Percentiles rank a stretch among this genome's conserved stretches.
These are phyloP conservation scores for Orthosia incerta DNA, from an alignment of 2,888 invertebrate species.

Conservation along the genomic window DNA sequence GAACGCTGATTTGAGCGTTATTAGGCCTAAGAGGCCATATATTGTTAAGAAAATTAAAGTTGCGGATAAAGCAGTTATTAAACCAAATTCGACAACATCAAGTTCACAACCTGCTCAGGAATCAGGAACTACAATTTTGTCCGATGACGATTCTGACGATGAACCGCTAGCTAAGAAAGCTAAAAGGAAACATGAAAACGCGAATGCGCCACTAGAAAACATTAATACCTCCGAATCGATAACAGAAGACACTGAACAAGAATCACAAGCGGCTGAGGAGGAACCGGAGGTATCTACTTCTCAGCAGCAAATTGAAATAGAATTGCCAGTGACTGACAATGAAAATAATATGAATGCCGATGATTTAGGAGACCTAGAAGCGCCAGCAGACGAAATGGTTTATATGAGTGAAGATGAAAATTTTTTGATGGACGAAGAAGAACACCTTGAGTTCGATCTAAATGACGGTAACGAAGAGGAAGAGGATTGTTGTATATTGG, in stretches of 20 bases:
- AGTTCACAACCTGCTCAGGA: not conserved
- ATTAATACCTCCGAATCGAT: not conserved
- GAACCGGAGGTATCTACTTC: not conserved
- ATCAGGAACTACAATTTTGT: slow-evolving; percentile 17
- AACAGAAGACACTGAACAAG: not conserved
- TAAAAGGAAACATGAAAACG: slow-evolving; percentile 68
- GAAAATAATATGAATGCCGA: not conserved
- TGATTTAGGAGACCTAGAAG: not conserved
- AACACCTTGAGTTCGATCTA: slow-evolving; percentile 16
- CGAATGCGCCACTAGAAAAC: slow-evolving; percentile 3
- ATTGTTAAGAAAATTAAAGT: not conserved
- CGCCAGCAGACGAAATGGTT: not conserved
- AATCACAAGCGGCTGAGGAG: not conserved
- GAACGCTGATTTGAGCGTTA: slow-evolving; percentile 13
- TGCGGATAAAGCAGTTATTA: not conserved
- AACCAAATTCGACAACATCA: slow-evolving; percentile 3
- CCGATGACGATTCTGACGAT: slow-evolving; percentile 79
- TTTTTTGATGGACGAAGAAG: slow-evolving; percentile 11
- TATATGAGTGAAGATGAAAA: slow-evolving; percentile 21
- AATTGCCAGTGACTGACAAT: not conserved
- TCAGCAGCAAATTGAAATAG: slow-evolving; percentile 1
- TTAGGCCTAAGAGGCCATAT: not conserved
- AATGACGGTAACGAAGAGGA: slow-evolving; percentile 27
- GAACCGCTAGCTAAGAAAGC: slow-evolving; percentile 81
- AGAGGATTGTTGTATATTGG: slow-evolving; percentile 73